Conservation (phyloP, 2,888 invertebrate species). For the Dynastes hyllus region DNA sequence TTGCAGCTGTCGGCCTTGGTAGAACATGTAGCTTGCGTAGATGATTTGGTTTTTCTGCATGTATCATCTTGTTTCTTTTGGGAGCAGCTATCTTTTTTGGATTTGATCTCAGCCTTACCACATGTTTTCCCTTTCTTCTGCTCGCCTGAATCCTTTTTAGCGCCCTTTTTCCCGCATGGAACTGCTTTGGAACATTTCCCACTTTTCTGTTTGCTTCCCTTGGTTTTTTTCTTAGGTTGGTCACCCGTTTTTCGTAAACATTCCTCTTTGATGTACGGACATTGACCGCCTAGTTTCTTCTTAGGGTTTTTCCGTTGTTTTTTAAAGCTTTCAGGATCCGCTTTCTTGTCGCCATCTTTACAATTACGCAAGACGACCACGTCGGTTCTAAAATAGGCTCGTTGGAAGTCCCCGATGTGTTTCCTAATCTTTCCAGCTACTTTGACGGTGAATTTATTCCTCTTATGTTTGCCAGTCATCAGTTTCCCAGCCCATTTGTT, state of each 20-base stretch:
- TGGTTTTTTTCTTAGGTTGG: not conserved
- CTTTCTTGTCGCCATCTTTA: slow-evolving; percentile 18
- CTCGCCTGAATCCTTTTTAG: not conserved
- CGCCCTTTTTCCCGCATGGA: slow-evolving; percentile 22
- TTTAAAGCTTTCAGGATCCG: not conserved
- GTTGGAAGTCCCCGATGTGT: slow-evolving; percentile 33
- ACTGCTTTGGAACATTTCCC: slow-evolving; percentile 10
- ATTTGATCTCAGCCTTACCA: slow-evolving; percentile 37
- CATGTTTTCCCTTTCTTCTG: slow-evolving; percentile 42
- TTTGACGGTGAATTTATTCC: slow-evolving; percentile 13
- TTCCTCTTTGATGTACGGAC: slow-evolving; percentile 37
- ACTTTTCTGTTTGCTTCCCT: not conserved
- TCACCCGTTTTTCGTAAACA: slow-evolving; percentile 7
- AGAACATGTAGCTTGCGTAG: no score
- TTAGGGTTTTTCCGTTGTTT: slow-evolving; percentile 25
- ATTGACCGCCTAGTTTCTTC: slow-evolving; percentile 6
- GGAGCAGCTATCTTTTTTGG: not conserved
- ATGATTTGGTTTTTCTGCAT: not conserved
- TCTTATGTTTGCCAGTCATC: not conserved
- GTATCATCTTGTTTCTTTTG: not conserved
- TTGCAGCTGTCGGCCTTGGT: not conserved
- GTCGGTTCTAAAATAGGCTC: slow-evolving; percentile 29
- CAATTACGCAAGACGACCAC: not conserved
- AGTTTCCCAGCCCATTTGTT: not conserved
- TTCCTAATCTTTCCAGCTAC: slow-evolving; percentile 33